These are phyloP conservation scores for Caenorhabditis wallacei DNA, from an alignment of 2,888 invertebrate species.

Conservation along the genomic window DNA sequence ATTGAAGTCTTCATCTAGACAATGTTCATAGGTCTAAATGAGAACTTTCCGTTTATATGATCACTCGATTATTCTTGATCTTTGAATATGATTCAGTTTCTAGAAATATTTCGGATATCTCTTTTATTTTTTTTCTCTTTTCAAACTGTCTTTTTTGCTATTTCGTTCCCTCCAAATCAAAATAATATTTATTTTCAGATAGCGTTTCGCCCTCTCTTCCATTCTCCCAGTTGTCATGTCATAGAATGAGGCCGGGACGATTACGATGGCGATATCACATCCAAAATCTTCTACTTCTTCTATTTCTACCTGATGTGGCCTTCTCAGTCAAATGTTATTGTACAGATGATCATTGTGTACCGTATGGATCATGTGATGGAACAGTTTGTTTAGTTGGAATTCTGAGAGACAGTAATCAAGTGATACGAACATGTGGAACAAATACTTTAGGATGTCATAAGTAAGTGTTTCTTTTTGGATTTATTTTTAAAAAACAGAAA, in stretches of 20 bases:
- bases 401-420: conserved; percentile 73
- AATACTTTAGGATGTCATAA: conserved; percentile 72
- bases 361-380: conserved; percentile 82
- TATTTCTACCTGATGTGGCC: conserved; percentile 29
- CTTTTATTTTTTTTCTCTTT: too few relatives aligned
- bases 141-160: too few relatives aligned
- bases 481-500: background rate
- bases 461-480: conserved; percentile 49
- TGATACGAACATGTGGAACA: conserved; percentile 75
- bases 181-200: conserved; percentile 7
- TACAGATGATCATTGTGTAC: conserved; percentile 81
- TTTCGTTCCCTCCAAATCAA: too few relatives aligned
- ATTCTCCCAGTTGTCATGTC: conserved; percentile 55
- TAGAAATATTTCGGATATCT: too few relatives aligned
- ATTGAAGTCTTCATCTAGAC: too few relatives aligned
- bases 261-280: conserved; percentile 51
- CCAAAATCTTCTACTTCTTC: conserved; percentile 33
- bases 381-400: conserved; percentile 81
- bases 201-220: conserved; percentile 8
- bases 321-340: conserved; percentile 72
- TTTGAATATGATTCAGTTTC: too few relatives aligned
- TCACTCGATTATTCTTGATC: too few relatives aligned
- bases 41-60: too few relatives aligned
- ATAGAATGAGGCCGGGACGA: conserved; percentile 59
- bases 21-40: too few relatives aligned